A percentile compares a stretch with the other conserved stretches of the same genome.
These are phyloP conservation scores for Paracanthobrama guichenoti DNA, from an alignment of 2,113 vertebrate species.

Conservation along the genomic window DNA sequence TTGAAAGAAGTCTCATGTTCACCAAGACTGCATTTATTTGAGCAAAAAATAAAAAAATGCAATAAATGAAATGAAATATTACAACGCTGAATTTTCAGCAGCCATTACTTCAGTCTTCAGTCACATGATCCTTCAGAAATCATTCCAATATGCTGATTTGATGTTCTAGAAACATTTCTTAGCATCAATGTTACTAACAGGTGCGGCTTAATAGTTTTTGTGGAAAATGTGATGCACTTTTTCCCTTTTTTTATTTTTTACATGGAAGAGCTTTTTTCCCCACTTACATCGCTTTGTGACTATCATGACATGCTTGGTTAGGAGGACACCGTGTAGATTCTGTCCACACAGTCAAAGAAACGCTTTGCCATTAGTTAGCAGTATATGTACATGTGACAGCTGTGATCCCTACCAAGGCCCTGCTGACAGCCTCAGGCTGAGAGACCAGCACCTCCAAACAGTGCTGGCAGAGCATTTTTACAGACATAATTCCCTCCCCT, in stretches of 20 bases:
- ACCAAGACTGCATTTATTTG: not conserved
- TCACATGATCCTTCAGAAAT: not conserved
- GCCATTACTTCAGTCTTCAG: not conserved
- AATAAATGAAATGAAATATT: not conserved
- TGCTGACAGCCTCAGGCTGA: not conserved
- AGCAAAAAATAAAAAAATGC: not conserved
- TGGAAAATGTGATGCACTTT: too few species aligned
- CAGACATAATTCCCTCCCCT: constrained; percentile 20
- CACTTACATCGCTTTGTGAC: not conserved
- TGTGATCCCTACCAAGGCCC: not conserved
- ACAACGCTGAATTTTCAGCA: not conserved
- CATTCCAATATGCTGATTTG: not conserved
- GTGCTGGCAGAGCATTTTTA: constrained; percentile 5
- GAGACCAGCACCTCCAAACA: not conserved
- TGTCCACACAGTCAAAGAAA: not conserved
- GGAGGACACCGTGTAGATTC: not conserved
- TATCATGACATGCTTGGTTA: not conserved
- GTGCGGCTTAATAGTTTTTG: too few species aligned
- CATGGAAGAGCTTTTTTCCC: not conserved
- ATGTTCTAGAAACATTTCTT: not conserved
- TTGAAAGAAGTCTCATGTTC: not conserved
- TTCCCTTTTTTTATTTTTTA: not conserved
- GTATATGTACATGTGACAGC: not conserved
- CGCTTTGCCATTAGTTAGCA: not conserved
- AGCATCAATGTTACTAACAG: not conserved